Evolutionary conservation across 2,888 invertebrate species (phyloP), one percentile per base, ranked within the genome.

Genomic region (Oxystoma pomonae): DNA sequence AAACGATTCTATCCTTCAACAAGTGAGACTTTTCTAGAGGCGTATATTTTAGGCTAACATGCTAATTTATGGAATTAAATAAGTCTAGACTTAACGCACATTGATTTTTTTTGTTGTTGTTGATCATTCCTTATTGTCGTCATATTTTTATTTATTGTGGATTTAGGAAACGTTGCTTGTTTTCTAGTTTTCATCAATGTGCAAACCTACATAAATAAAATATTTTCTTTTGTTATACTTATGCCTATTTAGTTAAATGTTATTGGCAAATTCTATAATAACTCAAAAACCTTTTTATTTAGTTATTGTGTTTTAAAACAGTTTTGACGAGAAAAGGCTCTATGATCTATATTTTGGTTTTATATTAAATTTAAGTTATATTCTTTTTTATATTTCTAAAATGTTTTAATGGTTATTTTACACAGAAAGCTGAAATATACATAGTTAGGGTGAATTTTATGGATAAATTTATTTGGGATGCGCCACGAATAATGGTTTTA

Each of bases 371-470:
- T 35, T 35, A 35, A 35, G 35, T 35, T 7, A 35, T 35, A 35
- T 35, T 35, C 35, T 35, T 12, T 35, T 35, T 7, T 35, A 35
- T 35, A 12, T 35, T 7, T 35, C 35, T 35, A 35, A 35, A 35
- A 35, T 35, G 53, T 53, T 53, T 9, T 19, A 53, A 53, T 17
- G 16, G 53, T 53, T 53, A 53, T 53, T 53, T 53, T 53, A 53
- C 53, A 53, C 53, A 53, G 53, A 53, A 53, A 53, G 53, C 53
- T 16, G 53, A 53, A 53, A 53, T 53, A 53, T 53, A 53, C n/a
- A 53, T n/a, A 53, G 3, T 53, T 53, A 53, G 35, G 35, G 35
- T 35, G 35, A 7, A 35, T 35, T 35, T 35, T 35, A 35, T n/a
- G 12, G 35, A 35, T 35, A 35, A 35, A 35, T 35, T 35, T n/a